These are phyloP conservation scores for Anthonomus grandis DNA, from an alignment of 1,140 invertebrate species.

Conservation along the genomic window DNA sequence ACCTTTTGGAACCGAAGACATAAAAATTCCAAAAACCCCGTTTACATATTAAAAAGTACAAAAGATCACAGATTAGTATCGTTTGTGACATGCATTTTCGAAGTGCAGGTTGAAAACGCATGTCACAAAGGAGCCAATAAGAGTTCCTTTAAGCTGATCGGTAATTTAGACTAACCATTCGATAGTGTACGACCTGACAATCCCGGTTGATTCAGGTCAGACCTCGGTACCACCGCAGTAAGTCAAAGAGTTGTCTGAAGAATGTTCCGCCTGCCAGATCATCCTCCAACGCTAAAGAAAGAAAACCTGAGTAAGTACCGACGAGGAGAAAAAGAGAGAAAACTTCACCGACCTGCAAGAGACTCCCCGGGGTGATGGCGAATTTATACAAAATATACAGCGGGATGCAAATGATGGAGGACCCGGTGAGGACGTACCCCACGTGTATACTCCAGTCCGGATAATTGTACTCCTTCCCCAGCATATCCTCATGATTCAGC, in stretches of 20 bases:
- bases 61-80: constrained; percentile 13
- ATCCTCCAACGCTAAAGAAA: constrained; percentile 44
- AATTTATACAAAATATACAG: constrained; percentile 83
- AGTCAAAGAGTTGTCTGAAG: constrained; percentile 44
- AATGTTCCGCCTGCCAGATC: constrained; percentile 47
- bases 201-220: constrained; percentile 45
- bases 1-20: not conserved
- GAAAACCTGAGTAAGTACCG: no score
- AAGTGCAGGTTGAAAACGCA: no score
- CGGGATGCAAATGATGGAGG: constrained; percentile 90
- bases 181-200: constrained; percentile 41
- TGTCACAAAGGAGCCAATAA: constrained; percentile 2
- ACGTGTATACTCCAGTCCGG: constrained; percentile 86
- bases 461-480: constrained; percentile 85
- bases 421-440: constrained; percentile 87
- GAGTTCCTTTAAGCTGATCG: constrained; percentile 6
- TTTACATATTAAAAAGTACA: not conserved
- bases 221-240: constrained; percentile 48
- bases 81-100: constrained; percentile 8
- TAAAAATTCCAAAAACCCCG: not conserved
- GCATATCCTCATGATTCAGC: constrained; percentile 80
- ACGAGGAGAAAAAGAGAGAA: no score
- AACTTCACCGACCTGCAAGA: constrained; percentile 66
- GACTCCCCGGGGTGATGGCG: constrained; percentile 68
- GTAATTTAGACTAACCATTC: constrained; percentile 46